phyloP scores from a whole-genome alignment of 1,140 invertebrate species.

The Drosophila dunni region DNA sequence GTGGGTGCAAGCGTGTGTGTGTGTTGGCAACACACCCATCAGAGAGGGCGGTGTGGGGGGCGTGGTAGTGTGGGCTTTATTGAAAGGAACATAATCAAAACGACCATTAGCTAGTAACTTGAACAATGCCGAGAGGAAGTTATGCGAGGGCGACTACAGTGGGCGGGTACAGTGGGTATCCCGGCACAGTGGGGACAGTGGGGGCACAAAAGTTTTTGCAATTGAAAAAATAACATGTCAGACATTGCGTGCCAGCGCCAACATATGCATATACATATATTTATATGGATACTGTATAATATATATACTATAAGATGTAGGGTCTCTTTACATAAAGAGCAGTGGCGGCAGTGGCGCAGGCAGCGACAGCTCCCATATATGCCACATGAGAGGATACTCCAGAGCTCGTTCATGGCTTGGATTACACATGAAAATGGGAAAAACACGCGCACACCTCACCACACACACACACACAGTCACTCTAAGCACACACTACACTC shows the following conservation, averaged over 20 bases:
- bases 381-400: constrained; percentile 46
- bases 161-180: neutral
- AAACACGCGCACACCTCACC: constrained; percentile 52
- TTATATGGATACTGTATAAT: neutral
- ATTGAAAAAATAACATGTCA: constrained; percentile 59
- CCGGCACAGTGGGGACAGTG: neutral
- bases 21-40: constrained; percentile 39
- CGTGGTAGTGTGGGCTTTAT: constrained; percentile 1
- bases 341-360: neutral
- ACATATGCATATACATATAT: constrained; percentile 15
- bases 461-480: constrained; percentile 4
- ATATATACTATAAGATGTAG: constrained; percentile 34
- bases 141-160: neutral
- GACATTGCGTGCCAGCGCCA: constrained; percentile 40
- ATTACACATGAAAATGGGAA: constrained; percentile 47
- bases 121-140: constrained; percentile 35
- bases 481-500: constrained; percentile 5
- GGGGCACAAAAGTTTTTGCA: constrained; percentile 37
- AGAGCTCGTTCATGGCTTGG: constrained; percentile 59
- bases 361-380: neutral
- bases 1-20: neutral
- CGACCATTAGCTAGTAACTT: constrained; percentile 68
- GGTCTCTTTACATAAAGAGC: constrained; percentile 47
- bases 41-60: neutral
- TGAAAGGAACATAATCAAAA: constrained; percentile 73